phyloP scores from a whole-genome alignment of 2,888 invertebrate species.

The Sialis lutaria region DNA sequence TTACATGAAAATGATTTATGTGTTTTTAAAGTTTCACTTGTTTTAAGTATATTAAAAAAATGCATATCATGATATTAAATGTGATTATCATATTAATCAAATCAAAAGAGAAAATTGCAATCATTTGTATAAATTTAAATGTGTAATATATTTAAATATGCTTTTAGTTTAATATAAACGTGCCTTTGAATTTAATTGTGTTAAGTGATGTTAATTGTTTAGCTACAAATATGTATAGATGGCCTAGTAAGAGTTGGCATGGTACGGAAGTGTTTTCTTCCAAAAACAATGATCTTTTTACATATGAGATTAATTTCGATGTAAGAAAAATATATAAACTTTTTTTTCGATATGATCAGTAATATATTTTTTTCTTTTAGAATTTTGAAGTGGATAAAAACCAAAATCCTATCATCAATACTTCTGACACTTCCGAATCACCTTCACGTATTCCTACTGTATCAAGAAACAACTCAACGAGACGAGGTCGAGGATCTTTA shows the following conservation, averaged over 20 bases:
- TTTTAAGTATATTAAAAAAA: too few species aligned
- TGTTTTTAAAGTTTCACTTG: too few species aligned
- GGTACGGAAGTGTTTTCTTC: neutral
- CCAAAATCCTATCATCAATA: neutral
- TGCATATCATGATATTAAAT: too few species aligned
- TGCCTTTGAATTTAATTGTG: too few species aligned
- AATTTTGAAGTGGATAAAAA: neutral
- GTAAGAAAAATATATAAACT: neutral
- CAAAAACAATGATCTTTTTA: neutral
- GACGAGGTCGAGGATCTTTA: neutral
- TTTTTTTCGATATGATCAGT: neutral
- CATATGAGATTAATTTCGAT: neutral
- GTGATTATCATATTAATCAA: too few species aligned
- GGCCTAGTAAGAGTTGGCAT: neutral
- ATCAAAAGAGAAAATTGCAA: too few species aligned
- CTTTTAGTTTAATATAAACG: too few species aligned
- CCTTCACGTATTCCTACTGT: neutral
- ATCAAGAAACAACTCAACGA: neutral
- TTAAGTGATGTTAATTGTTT: too few species aligned
- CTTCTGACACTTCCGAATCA: neutral
- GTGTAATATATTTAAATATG: too few species aligned
- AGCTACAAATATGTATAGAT: neutral
- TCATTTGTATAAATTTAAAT: too few species aligned
- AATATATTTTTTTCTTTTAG: neutral
- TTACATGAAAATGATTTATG: too few species aligned